phyloP scores from a whole-genome alignment of 2,888 invertebrate species.

The Chymomyza caudatula region DNA sequence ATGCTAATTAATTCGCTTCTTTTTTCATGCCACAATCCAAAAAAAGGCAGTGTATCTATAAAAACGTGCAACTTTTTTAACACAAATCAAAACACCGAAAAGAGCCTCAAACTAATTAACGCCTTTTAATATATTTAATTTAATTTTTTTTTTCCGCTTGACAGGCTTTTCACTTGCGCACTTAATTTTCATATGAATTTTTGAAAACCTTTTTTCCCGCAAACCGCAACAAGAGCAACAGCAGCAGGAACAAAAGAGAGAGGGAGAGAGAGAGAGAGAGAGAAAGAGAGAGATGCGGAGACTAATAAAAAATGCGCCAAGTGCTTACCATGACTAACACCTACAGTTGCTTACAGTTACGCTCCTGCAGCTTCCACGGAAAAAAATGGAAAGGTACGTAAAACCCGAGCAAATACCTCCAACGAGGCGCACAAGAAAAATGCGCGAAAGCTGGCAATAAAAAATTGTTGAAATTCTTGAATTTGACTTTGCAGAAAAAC shows the following conservation, averaged over 20 bases:
- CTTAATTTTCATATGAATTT: constrained; percentile 3
- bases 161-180: background rate
- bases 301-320: constrained; percentile 7
- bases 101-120: constrained; percentile 2
- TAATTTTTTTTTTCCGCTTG: too few species aligned
- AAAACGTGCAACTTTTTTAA: background rate
- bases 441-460: constrained; percentile 67
- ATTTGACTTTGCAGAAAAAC: constrained; percentile 7
- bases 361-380: constrained; percentile 1
- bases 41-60: too few species aligned
- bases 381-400: constrained; percentile 5
- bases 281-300: constrained; percentile 8
- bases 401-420: background rate
- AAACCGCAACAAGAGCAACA: constrained; percentile 37
- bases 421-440: constrained; percentile 28
- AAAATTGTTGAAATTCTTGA: constrained; percentile 60
- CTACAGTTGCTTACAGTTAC: background rate
- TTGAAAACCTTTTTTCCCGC: constrained; percentile 25
- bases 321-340: background rate
- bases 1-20: background rate
- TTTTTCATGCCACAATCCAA: background rate
- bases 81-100: background rate
- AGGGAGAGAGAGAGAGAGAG: too few species aligned
- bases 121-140: background rate
- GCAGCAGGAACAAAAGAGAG: constrained; percentile 19